phyloP scores from a whole-genome alignment of 2,113 vertebrate species.

The Thymallus thymallus region DNA sequence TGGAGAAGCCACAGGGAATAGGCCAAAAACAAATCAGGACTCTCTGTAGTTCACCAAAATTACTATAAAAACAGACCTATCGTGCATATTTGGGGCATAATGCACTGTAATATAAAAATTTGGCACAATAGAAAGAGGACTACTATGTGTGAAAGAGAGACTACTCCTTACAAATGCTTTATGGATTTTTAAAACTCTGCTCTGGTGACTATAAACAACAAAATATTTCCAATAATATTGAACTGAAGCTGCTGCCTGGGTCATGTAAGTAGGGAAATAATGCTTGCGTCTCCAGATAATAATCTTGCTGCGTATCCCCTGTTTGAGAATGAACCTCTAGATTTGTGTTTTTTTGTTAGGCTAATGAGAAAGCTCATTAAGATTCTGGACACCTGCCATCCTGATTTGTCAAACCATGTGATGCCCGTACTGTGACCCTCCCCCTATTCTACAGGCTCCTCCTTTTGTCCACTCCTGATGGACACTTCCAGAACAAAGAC shows the following conservation, averaged over 20 bases:
- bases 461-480: neutral
- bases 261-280: neutral
- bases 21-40: neutral
- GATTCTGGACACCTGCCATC: slow-evolving; percentile 59
- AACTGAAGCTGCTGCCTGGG: neutral
- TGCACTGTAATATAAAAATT: neutral
- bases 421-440: slow-evolving; percentile 31
- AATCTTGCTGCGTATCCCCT: neutral
- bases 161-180: no score
- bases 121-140: neutral
- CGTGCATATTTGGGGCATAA: neutral
- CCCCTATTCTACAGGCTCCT: slow-evolving; percentile 29
- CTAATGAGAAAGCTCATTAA: slow-evolving; percentile 61
- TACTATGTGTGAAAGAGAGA: no score
- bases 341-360: slow-evolving; percentile 63
- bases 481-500: slow-evolving; percentile 43
- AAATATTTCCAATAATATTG: no score
- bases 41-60: neutral
- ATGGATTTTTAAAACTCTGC: no score
- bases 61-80: neutral
- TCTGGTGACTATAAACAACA: no score
- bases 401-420: slow-evolving; percentile 35
- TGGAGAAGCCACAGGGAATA: neutral
- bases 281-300: neutral
- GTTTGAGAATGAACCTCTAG: slow-evolving; percentile 8